Conservation (phyloP, 2,888 invertebrate species). For the Nephrotoma appendiculata region DNA sequence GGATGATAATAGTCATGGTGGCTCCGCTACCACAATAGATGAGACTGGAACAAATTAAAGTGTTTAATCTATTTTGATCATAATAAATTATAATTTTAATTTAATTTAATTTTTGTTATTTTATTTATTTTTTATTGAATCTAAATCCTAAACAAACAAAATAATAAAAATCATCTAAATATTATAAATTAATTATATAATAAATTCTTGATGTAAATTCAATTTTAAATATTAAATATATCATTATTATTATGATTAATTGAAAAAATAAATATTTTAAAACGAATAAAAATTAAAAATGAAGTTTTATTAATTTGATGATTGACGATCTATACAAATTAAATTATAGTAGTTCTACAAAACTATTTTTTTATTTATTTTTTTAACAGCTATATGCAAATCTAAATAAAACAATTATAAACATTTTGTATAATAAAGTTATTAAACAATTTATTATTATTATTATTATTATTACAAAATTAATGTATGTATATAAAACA, state of each 20-base stretch:
- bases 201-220: not conserved
- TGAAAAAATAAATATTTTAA: not conserved
- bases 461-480: not conserved
- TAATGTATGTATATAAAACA: conserved; percentile 3
- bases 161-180: not conserved
- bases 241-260: not conserved
- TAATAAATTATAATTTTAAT: not conserved
- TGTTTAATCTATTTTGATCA: not conserved
- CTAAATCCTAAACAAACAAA: not conserved
- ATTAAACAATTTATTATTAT: not conserved
- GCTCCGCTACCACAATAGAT: not conserved
- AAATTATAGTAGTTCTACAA: not conserved
- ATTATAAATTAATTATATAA: not conserved
- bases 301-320: not conserved
- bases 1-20: not conserved
- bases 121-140: not conserved
- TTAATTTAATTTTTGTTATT: not conserved
- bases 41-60: not conserved
- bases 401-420: not conserved
- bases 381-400: not conserved
- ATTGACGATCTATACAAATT: not conserved
- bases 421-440: not conserved
- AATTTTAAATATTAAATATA: not conserved
- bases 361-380: conserved; percentile 1
- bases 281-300: not conserved